These are phyloP conservation scores for Drosophila yooni DNA, from an alignment of 2,888 invertebrate genomes.

Conservation along the genomic window DNA sequence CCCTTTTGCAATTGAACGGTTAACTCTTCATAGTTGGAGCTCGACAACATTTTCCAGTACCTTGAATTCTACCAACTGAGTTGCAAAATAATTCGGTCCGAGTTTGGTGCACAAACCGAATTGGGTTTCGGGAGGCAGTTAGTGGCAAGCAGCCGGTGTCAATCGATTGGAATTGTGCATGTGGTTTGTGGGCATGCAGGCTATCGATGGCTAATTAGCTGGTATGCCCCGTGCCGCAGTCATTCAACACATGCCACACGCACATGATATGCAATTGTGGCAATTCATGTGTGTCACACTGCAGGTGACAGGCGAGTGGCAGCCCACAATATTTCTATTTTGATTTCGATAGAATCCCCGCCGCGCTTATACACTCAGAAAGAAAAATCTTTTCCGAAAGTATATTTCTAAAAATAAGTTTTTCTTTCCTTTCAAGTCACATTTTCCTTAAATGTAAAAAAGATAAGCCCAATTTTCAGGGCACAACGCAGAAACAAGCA, in stretches of 20 bases:
- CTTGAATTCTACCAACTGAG: not conserved
- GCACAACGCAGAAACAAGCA: too few species aligned
- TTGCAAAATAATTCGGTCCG: not conserved
- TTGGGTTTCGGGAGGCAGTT: not conserved
- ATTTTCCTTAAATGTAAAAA: not conserved
- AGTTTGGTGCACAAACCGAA: not conserved
- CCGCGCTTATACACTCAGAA: not conserved
- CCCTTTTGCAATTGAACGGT: not conserved
- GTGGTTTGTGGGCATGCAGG: constrained; percentile 32
- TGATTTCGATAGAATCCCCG: not conserved
- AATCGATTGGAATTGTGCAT: constrained; percentile 21
- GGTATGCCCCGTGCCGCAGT: too few species aligned
- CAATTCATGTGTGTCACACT: not conserved
- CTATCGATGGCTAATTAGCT: constrained; percentile 44
- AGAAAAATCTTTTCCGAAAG: not conserved
- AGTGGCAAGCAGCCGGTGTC: not conserved
- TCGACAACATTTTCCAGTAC: too few species aligned
- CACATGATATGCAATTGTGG: constrained; percentile 26
- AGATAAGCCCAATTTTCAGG: too few species aligned
- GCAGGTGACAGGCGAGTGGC: constrained; percentile 20
- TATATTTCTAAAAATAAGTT: not conserved
- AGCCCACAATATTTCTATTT: not conserved
- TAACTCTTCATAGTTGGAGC: too few species aligned
- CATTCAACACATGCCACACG: not conserved
- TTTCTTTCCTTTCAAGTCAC: not conserved